These are phyloP conservation scores for Lepisosteus oculatus DNA, from an alignment of 2,113 vertebrate species.

Conservation along the genomic window DNA sequence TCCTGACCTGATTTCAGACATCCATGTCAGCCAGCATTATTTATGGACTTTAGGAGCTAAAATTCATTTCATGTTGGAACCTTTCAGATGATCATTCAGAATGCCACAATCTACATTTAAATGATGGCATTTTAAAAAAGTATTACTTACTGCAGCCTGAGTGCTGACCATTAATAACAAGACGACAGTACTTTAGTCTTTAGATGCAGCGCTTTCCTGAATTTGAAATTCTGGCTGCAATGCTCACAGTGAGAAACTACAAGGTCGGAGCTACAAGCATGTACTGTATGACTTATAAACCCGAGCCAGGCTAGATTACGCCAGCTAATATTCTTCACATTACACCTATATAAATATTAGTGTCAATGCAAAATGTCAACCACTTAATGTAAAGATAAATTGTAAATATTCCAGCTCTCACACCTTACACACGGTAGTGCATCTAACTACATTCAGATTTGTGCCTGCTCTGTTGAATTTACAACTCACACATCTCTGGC, in stretches of 20 bases:
- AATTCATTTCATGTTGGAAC: slow-evolving; percentile 43
- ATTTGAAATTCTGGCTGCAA: background rate
- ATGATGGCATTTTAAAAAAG: slow-evolving; percentile 43
- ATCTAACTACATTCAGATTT: slow-evolving; percentile 7
- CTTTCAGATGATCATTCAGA: slow-evolving; percentile 12
- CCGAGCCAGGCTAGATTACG: slow-evolving; percentile 13
- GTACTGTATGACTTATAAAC: slow-evolving; percentile 22
- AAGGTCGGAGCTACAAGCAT: background rate
- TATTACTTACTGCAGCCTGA: slow-evolving; percentile 36
- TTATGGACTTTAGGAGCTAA: slow-evolving; percentile 33
- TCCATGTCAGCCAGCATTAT: slow-evolving; percentile 20
- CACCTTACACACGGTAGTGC: slow-evolving; percentile 9
- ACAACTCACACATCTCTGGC: no score
- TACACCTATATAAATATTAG: slow-evolving; percentile 44
- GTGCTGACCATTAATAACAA: slow-evolving; percentile 40
- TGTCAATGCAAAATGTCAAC: slow-evolving; percentile 28
- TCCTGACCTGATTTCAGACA: background rate
- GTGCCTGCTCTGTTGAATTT: slow-evolving; percentile 23
- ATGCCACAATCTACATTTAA: slow-evolving; percentile 32
- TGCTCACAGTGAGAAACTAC: background rate
- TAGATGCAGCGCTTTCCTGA: slow-evolving; percentile 1
- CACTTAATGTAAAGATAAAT: slow-evolving; percentile 33
- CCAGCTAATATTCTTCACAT: slow-evolving; percentile 34
- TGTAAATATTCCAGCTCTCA: background rate
- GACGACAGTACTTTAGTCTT: slow-evolving; percentile 24